Percentiles rank a stretch among this genome's conserved stretches.
Evolutionary conservation across 1,140 invertebrate genomes (phyloP).

Genomic region (Fopius arisanus): DNA sequence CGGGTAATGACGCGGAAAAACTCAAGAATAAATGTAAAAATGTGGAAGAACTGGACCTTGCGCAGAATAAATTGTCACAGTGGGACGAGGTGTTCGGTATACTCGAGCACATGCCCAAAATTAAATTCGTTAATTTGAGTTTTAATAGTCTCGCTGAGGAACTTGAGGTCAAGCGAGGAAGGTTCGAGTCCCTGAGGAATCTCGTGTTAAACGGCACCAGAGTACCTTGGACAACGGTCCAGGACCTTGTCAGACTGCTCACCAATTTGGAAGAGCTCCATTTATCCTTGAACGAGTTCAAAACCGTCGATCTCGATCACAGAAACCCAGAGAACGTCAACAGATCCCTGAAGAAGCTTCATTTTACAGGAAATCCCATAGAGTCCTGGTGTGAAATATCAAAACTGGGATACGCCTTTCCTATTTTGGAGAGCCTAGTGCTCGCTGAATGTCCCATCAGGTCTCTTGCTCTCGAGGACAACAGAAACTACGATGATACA

Average conservation of each 20-base stretch:
- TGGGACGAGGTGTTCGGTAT: conserved; percentile 90
- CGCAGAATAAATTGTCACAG: conserved; percentile 85
- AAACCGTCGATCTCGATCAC: conserved; percentile 71
- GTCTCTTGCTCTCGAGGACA: conserved; percentile 66
- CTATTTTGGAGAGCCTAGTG: conserved; percentile 82
- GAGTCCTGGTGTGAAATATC: conserved; percentile 82
- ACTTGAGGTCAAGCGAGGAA: conserved; percentile 63
- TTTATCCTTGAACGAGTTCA: conserved; percentile 87
- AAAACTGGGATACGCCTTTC: conserved; percentile 85
- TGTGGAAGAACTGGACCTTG: conserved; percentile 89
- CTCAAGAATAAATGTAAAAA: conserved; percentile 82
- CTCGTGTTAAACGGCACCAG: conserved; percentile 87
- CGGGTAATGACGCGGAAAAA: conserved; percentile 78
- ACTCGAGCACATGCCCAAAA: conserved; percentile 82
- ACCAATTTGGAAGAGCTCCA: conserved; percentile 88
- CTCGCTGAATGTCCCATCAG: conserved; percentile 85
- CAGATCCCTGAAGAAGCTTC: conserved; percentile 75
- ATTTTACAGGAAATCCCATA: conserved; percentile 86
- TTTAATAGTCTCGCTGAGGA: conserved; percentile 82
- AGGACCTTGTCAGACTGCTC: conserved; percentile 76
- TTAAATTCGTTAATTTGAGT: conserved; percentile 90
- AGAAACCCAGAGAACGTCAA: conserved; percentile 65
- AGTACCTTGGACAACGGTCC: conserved; percentile 84
- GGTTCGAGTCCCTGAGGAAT: conserved; percentile 74
- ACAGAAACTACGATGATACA: conserved; percentile 49